Evolutionary conservation across 1,140 invertebrate species (phyloP), one percentile per base, ranked within the genome.

Genomic region (Odontomachus brunneus): DNA sequence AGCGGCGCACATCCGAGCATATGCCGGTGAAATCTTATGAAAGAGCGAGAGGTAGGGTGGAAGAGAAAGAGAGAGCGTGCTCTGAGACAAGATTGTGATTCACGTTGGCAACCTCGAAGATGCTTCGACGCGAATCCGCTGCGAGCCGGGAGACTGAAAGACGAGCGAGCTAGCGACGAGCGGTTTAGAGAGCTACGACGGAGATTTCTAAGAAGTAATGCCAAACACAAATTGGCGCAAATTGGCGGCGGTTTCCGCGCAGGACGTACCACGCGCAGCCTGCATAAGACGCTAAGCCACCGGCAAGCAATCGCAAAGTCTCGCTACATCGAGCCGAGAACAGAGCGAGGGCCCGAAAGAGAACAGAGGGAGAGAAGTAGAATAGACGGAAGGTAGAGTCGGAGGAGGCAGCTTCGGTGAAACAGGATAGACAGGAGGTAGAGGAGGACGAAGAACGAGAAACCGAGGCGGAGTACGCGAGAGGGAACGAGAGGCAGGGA

Each of bases 291-390:
- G 91, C 90, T 93, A 93, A 94, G 93, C 92, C 91, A 92, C 90
- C 90, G 91, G 90, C 91, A 92, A 93, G 92, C 93, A 92, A 94
- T 94, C 93, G 86, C 93, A 91, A 93, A 93, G 92, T 90, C 89
- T 90, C 80, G 86, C 89, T 89, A 90, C 89, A 89, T 89, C 91
- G 91, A 91, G 90, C 88, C 83, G 51, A 57, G 33, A 71, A 57
- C 57, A 71, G 75, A 91, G 89, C 90, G 78, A 84, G 67, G 81
- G 29, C 38, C 51, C 44, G 51, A 66, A 81, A 73, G 29, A 53
- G 60, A 69, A 57, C 55, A 22, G 33, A 49, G 29, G 51, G 57
- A 67, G 83, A 49, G 66, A 57, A 82, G 44, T 38, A 82, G 69
- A 71, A 82, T 71, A 84, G 78, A 76, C 71, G 60, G 78, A 53